Evolutionary conservation across 2,113 vertebrate genomes (phyloP), one percentile per base, ranked within the genome.

Genomic region (Brachionichthys hirsutus): DNA sequence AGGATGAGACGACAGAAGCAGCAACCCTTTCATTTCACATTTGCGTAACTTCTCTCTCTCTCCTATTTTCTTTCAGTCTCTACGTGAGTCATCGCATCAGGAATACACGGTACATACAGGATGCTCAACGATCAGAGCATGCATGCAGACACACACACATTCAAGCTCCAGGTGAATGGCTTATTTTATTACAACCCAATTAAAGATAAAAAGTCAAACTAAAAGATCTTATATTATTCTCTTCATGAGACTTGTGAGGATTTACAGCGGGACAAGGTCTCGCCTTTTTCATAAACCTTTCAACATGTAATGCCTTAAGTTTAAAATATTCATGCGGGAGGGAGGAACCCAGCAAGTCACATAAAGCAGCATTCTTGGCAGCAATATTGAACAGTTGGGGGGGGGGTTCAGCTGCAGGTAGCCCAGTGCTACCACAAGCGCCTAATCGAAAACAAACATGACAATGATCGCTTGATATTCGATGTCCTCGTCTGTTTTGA

Each of bases 251-350:
- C 62, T 51, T 64, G 43, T 35, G 38, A 67, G 51, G 3, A 8
- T 8, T 30, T 17, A 66, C 45, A 45, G 46, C 17, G 4, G 54
- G 45, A 64, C 12, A 18, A 14, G 17, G 41, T 55, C 9, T 47
- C 73, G 47, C 57, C 54, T 66, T 69, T 59, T 72, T 62, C 20
- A 68, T 61, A 45, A 66, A 77, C 42, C 53, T 55, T 78, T 58
- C 50, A 78, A 62, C 58, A 68, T 74, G 55, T 16, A 62, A 71
- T 50, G 35, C 30, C 67, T 73, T 49, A 38, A 14, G 8, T 67
- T 68, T 72, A 24, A 74, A 75, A 82, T 80, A 82, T 80, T 82
- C 46, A 77, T 79, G 20, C 9, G 8, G n/a, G n/a, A n/a, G n/a
- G n/a, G n/a, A n/a, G 34, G 44, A 64, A 15, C 38, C 54, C 2